These are phyloP conservation scores for Rhyacophila brunnea DNA, from an alignment of 1,140 invertebrate genomes.

Conservation along the genomic window DNA sequence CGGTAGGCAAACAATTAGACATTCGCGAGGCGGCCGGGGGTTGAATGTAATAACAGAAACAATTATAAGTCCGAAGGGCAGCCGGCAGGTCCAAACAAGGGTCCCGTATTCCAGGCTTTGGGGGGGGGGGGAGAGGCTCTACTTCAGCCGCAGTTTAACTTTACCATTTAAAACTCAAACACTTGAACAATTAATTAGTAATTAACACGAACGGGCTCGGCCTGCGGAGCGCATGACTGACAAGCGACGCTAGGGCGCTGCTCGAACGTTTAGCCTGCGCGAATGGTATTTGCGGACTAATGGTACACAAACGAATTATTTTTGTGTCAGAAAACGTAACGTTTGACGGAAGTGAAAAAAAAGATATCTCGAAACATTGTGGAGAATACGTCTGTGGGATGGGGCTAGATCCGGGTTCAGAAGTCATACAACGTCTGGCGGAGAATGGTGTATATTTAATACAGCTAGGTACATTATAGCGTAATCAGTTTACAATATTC, in stretches of 20 bases:
- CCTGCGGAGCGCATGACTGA: slow-evolving; percentile 25
- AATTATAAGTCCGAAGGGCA: slow-evolving; percentile 30
- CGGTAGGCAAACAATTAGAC: slow-evolving; percentile 31
- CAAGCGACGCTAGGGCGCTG: slow-evolving; percentile 31
- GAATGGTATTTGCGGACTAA: no score
- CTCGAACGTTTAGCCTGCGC: not conserved
- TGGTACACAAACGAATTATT: no score
- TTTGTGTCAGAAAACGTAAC: no score
- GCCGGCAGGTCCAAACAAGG: not conserved
- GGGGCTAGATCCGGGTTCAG: no score
- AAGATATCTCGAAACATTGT: no score
- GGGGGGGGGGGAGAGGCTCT: slow-evolving; percentile 1
- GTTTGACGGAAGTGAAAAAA: no score
- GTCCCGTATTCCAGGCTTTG: not conserved
- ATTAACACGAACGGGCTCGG: slow-evolving; percentile 25
- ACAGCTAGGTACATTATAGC: no score
- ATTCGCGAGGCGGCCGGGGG: slow-evolving; percentile 22
- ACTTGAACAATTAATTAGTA: slow-evolving; percentile 37
- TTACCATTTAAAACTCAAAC: slow-evolving; percentile 37
- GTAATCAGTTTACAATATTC: no score
- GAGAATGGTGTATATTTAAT: no score
- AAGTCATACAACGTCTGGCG: no score
- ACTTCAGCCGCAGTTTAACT: slow-evolving; percentile 28
- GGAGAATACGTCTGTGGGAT: no score
- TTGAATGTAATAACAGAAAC: slow-evolving; percentile 35